Evolutionary conservation across 2,113 vertebrate species (phyloP).

Genomic region (Limanda limanda): DNA sequence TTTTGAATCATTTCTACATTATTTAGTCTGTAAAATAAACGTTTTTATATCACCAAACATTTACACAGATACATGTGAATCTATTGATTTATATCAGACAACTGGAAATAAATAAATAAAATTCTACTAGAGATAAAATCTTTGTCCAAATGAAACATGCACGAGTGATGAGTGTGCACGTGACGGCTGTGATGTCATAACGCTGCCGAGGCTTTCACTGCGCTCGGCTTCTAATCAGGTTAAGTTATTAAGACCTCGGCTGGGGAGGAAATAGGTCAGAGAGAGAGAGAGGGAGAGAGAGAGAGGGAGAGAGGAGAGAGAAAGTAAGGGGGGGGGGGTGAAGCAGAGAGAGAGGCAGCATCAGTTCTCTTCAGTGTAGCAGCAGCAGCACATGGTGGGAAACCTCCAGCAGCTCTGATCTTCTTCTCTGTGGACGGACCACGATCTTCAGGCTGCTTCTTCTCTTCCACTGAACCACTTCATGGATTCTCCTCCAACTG

Average conservation of each 20-base stretch:
- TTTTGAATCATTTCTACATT: too few species aligned
- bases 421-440: background rate
- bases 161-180: background rate
- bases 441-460: background rate
- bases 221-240: slow-evolving; percentile 75
- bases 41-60: too few species aligned
- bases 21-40: too few species aligned
- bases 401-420: slow-evolving; percentile 8
- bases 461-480: background rate
- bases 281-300: slow-evolving; percentile 42
- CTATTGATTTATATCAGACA: too few species aligned
- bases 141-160: too few species aligned
- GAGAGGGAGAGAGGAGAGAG: slow-evolving; percentile 11
- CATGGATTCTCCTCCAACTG: background rate
- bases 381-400: background rate
- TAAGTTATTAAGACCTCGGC: slow-evolving; percentile 79
- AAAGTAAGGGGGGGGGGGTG: slow-evolving; percentile 3
- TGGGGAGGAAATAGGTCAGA: slow-evolving; percentile 81
- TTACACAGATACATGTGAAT: too few species aligned
- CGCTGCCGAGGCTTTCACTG: slow-evolving; percentile 31
- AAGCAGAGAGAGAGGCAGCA: slow-evolving; percentile 18
- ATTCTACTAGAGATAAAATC: too few species aligned
- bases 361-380: slow-evolving; percentile 21
- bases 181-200: slow-evolving; percentile 12
- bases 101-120: too few species aligned